Percentiles rank a stretch among this genome's conserved stretches.
These are phyloP conservation scores for Conus canariensis DNA, from an alignment of 2,888 invertebrate genomes.

Conservation along the genomic window DNA sequence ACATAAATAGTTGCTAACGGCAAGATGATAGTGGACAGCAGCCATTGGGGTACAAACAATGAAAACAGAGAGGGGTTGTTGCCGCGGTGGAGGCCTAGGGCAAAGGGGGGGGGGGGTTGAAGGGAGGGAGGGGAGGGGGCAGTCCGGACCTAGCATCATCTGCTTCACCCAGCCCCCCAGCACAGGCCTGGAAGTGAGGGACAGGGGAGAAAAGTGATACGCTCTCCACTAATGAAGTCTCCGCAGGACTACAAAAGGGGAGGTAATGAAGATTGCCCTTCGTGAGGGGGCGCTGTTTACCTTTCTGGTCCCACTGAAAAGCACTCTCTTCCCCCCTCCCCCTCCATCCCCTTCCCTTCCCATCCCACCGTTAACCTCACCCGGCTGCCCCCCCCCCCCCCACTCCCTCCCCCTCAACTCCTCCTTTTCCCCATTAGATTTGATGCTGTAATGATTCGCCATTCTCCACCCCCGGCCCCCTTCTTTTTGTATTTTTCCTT, in stretches of 20 bases:
- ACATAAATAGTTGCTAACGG: too few relatives aligned
- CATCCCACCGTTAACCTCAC: too few relatives aligned
- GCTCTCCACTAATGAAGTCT: slow-evolving; percentile 40
- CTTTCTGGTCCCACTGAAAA: slow-evolving; percentile 20
- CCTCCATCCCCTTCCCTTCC: neutral
- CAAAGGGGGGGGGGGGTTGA: neutral
- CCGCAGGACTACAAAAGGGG: slow-evolving; percentile 31
- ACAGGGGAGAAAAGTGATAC: slow-evolving; percentile 32
- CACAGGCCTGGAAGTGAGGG: neutral
- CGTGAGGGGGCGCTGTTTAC: slow-evolving; percentile 34
- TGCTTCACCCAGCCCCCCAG: neutral
- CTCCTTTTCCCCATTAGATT: too few relatives aligned
- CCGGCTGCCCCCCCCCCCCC: too few relatives aligned
- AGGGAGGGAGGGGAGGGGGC: neutral
- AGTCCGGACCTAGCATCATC: slow-evolving; percentile 13
- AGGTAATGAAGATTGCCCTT: slow-evolving; percentile 39
- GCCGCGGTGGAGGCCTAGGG: too few relatives aligned
- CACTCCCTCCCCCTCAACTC: too few relatives aligned
- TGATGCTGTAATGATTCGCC: slow-evolving; percentile 20
- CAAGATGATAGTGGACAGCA: too few relatives aligned
- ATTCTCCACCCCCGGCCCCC: too few relatives aligned
- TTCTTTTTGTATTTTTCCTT: neutral
- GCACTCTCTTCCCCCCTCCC: neutral
- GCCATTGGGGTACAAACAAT: too few relatives aligned
- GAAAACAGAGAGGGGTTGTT: too few relatives aligned